phyloP scores from a whole-genome alignment of 2,888 invertebrate species.

The Clivina fossor region DNA sequence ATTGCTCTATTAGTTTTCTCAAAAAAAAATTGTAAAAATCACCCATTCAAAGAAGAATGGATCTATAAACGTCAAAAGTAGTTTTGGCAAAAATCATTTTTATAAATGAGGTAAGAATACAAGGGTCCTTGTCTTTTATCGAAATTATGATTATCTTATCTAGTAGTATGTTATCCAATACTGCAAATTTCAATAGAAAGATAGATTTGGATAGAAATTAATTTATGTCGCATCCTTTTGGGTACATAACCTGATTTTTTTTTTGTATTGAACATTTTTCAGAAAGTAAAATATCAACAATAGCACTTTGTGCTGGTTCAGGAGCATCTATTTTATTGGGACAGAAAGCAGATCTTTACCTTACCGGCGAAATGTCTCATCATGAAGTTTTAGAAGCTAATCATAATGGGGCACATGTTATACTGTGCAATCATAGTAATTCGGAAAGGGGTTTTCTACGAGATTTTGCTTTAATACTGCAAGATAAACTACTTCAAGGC shows the following conservation, averaged over 20 bases:
- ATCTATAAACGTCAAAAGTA: no score
- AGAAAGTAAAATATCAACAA: slow-evolving; percentile 59
- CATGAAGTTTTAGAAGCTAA: slow-evolving; percentile 88
- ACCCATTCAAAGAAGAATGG: no score
- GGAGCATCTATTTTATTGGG: slow-evolving; percentile 77
- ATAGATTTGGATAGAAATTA: background rate
- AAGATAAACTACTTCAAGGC: slow-evolving; percentile 46
- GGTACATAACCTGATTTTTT: slow-evolving; percentile 22
- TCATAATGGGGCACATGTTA: slow-evolving; percentile 75
- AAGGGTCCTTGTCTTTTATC: no score
- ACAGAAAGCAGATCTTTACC: slow-evolving; percentile 73
- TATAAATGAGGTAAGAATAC: no score
- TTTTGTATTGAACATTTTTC: slow-evolving; percentile 43
- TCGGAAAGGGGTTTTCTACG: slow-evolving; percentile 87
- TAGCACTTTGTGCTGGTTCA: slow-evolving; percentile 90
- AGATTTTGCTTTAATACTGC: slow-evolving; percentile 56
- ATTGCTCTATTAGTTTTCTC: no score
- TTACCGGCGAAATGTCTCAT: slow-evolving; percentile 95
- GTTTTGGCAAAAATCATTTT: no score
- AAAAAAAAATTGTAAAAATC: no score
- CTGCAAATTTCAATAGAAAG: no score
- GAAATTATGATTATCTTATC: no score
- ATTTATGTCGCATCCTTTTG: slow-evolving; percentile 1
- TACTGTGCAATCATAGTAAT: slow-evolving; percentile 91
- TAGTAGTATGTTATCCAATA: no score